These are phyloP conservation scores for Eleginops maclovinus DNA, from an alignment of 2,113 vertebrate species.

Conservation along the genomic window DNA sequence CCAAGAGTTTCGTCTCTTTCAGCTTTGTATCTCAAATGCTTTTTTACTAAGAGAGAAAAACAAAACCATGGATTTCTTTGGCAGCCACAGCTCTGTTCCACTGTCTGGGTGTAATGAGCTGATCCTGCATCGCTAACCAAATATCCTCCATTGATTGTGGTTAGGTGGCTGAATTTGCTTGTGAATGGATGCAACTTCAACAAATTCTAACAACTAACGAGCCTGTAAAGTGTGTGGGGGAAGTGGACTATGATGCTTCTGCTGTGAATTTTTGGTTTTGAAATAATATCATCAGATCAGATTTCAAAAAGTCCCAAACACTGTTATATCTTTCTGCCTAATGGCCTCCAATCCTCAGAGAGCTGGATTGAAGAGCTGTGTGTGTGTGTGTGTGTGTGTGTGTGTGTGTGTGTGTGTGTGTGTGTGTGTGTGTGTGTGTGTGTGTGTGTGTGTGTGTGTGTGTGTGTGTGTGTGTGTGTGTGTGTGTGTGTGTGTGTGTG, in stretches of 20 bases:
- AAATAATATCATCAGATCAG: conserved; percentile 53
- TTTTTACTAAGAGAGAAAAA: conserved; percentile 9
- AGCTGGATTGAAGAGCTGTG: conserved; percentile 51
- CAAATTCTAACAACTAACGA: conserved; percentile 37
- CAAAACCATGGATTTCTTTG: conserved; percentile 5
- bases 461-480: neutral
- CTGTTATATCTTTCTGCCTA: conserved; percentile 55
- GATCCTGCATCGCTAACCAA: conserved; percentile 29
- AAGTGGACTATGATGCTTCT: conserved; percentile 26
- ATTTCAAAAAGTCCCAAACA: conserved; percentile 52
- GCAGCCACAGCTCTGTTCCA: conserved; percentile 6
- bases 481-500: too few relatives aligned
- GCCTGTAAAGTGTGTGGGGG: neutral
- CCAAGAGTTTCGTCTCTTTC: neutral
- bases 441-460: neutral
- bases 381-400: conserved; percentile 28
- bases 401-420: conserved; percentile 19
- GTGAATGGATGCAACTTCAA: conserved; percentile 40
- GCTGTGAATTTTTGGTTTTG: conserved; percentile 28
- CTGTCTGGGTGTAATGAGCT: conserved; percentile 25
- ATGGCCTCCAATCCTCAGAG: conserved; percentile 55
- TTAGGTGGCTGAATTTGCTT: conserved; percentile 38
- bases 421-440: conserved; percentile 3
- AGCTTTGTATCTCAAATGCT: neutral
- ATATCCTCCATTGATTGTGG: conserved; percentile 48